phyloP scores from a whole-genome alignment of 2,797 vertebrate species.

The Pitangus sulphuratus region DNA sequence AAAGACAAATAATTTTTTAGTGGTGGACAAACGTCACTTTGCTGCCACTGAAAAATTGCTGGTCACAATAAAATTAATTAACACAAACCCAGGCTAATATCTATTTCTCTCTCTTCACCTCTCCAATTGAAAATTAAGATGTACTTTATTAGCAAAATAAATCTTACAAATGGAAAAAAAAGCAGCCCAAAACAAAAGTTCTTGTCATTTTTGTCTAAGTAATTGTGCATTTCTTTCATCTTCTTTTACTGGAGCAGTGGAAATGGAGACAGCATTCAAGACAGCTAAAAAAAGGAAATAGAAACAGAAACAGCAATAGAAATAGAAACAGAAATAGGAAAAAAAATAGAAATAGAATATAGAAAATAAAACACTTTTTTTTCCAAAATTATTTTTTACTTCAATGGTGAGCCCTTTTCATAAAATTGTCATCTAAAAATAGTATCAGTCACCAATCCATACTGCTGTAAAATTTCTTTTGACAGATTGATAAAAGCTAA shows the following conservation, averaged over 20 bases:
- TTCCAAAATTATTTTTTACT: background rate
- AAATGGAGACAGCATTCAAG: background rate
- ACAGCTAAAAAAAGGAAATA: background rate
- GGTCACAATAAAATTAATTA: background rate
- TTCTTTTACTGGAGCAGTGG: background rate
- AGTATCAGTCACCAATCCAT: background rate
- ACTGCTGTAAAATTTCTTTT: background rate
- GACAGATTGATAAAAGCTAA: background rate
- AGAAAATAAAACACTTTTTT: background rate
- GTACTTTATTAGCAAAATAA: background rate
- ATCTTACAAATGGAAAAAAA: background rate
- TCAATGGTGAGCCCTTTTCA: background rate
- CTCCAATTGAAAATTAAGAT: background rate
- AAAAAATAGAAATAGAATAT: background rate
- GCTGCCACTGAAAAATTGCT: background rate
- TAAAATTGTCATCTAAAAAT: background rate
- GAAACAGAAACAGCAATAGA: background rate
- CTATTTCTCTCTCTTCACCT: background rate
- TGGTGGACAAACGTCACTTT: background rate
- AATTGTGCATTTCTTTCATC: background rate
- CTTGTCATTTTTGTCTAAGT: background rate
- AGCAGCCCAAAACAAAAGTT: accelerated
- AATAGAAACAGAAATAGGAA: background rate
- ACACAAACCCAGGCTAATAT: background rate
- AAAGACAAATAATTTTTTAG: background rate